Conservation (phyloP, 2,113 vertebrate genomes). For the Casuarius casuarius region DNA sequence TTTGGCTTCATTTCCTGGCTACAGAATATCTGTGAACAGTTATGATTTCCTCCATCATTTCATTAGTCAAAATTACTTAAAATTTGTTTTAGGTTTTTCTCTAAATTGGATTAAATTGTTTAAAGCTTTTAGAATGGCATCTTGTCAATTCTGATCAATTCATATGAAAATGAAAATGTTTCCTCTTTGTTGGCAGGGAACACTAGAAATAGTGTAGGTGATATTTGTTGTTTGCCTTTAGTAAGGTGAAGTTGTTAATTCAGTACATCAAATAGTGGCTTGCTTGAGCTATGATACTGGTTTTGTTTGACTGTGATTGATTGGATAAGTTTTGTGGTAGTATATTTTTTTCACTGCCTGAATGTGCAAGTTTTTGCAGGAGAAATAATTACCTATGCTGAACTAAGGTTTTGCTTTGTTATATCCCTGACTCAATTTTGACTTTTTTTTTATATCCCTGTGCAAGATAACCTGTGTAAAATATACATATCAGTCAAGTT, state of each 20-base stretch:
- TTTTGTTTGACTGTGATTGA: background rate
- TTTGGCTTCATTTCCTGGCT: conserved; percentile 58
- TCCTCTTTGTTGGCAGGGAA: background rate
- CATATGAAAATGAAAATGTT: background rate
- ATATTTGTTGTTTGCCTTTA: background rate
- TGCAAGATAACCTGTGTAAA: background rate
- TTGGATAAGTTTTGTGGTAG: background rate
- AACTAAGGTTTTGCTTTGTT: background rate
- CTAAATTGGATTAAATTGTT: conserved; percentile 31
- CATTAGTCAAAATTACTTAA: background rate
- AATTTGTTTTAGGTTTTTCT: background rate
- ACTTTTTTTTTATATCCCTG: background rate
- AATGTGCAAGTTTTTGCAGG: background rate
- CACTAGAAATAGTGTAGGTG: background rate
- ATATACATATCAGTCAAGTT: background rate
- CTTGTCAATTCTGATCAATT: background rate
- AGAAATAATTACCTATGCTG: background rate
- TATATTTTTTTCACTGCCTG: background rate
- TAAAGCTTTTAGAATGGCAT: conserved; percentile 15
- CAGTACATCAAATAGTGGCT: background rate
- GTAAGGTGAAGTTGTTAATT: background rate
- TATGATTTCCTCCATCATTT: conserved; percentile 53
- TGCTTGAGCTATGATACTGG: background rate
- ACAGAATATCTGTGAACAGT: conserved; percentile 34
- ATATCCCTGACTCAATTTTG: background rate